phyloP scores from a whole-genome alignment of 2,797 vertebrate genomes.

The Garrulus glandarius region DNA sequence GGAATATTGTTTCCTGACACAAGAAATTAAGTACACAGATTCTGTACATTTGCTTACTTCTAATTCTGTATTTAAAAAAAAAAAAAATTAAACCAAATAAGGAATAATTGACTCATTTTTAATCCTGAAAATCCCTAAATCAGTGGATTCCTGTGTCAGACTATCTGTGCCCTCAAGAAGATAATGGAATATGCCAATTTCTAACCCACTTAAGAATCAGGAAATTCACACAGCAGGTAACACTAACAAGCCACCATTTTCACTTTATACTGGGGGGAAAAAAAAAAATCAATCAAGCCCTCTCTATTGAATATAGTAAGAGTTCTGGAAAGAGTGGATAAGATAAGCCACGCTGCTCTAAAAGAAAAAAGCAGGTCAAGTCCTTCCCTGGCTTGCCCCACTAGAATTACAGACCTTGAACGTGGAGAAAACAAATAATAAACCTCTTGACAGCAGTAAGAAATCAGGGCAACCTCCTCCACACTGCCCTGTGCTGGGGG shows the following conservation, averaged over 20 bases:
- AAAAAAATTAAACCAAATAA: background rate
- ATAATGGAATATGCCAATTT: background rate
- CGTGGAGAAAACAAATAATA: background rate
- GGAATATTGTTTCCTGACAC: background rate
- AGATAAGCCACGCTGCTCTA: background rate
- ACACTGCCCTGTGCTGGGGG: background rate
- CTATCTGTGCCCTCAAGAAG: background rate
- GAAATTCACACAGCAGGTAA: background rate
- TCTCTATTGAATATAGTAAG: background rate
- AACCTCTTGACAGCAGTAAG: background rate
- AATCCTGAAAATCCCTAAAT: background rate
- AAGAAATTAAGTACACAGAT: background rate
- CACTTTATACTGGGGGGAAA: background rate
- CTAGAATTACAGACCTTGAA: background rate
- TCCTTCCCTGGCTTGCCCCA: background rate
- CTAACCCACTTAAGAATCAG: background rate
- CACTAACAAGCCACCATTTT: background rate
- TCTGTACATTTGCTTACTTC: background rate
- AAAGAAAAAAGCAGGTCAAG: background rate
- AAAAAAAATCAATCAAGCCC: background rate
- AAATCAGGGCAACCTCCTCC: background rate
- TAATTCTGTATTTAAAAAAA: background rate
- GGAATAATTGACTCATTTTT: background rate
- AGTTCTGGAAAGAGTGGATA: background rate
- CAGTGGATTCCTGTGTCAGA: constrained; percentile 20